phyloP scores from a whole-genome alignment of 2,888 invertebrate species.

The Plagodis dolabraria region DNA sequence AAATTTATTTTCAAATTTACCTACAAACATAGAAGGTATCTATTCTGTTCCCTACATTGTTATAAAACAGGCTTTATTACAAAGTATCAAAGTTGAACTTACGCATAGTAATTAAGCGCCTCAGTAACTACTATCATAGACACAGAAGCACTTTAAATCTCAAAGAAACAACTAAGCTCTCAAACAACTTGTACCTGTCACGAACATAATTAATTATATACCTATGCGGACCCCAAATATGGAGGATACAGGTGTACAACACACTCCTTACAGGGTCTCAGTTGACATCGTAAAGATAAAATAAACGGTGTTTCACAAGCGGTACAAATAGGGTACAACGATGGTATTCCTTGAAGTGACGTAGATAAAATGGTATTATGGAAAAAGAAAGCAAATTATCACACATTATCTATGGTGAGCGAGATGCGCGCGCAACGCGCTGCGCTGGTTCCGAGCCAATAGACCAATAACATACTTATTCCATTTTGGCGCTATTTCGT shows the following conservation, averaged over 20 bases:
- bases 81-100: not conserved
- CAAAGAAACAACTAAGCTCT: slow-evolving; percentile 11
- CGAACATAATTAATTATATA: slow-evolving; percentile 24
- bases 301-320: slow-evolving; percentile 14
- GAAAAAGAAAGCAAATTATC: not conserved
- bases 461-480: too few species aligned
- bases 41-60: too few species aligned
- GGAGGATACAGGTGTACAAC: slow-evolving; percentile 35
- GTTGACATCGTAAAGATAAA: slow-evolving; percentile 28
- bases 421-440: too few species aligned
- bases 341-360: not conserved
- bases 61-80: not conserved
- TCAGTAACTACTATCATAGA: not conserved
- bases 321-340: slow-evolving; percentile 1
- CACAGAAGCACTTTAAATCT: slow-evolving; percentile 7
- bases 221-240: slow-evolving; percentile 24
- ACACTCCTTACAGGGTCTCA: slow-evolving; percentile 15
- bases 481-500: too few species aligned
- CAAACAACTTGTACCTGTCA: slow-evolving; percentile 17
- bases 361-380: not conserved
- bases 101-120: not conserved
- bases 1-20: too few species aligned
- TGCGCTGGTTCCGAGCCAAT: too few species aligned
- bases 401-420: too few species aligned
- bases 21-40: too few species aligned